Conservation (phyloP, 2,797 vertebrate genomes). For the Eurystomus glaucurus region DNA sequence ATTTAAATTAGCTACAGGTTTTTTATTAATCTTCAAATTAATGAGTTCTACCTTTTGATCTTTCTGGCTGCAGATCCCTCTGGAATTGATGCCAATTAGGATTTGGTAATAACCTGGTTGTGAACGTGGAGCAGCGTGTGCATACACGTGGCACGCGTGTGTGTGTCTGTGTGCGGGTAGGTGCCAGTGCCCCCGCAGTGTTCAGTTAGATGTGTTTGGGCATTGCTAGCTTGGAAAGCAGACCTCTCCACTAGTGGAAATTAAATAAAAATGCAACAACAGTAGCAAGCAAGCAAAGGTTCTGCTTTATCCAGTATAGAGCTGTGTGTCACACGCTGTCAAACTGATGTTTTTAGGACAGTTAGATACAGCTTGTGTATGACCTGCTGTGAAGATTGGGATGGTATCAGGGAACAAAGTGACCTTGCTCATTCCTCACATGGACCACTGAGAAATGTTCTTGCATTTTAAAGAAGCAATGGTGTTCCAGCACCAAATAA, state of each 20-base stretch:
- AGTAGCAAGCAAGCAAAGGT: neutral
- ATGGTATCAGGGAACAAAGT: neutral
- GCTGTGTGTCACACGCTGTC: rapidly evolving
- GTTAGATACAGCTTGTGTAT: neutral
- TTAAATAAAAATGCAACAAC: neutral
- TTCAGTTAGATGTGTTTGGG: neutral
- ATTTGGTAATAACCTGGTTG: neutral
- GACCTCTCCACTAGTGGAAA: neutral
- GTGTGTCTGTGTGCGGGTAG: neutral
- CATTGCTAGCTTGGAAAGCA: neutral
- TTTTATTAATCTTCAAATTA: conserved; percentile 55
- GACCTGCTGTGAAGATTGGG: neutral
- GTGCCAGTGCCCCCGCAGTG: neutral
- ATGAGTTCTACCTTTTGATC: conserved; percentile 63
- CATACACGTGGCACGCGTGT: rapidly evolving
- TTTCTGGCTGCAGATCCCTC: conserved; percentile 26
- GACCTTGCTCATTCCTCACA: neutral
- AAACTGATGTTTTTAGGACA: neutral
- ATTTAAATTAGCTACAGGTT: conserved; percentile 43
- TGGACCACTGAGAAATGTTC: neutral
- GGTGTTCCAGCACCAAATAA: neutral
- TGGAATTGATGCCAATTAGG: conserved; percentile 16
- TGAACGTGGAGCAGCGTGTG: neutral
- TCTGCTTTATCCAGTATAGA: neutral
- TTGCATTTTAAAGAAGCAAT: neutral